These are phyloP conservation scores for Palythoa caribaeorum DNA, from an alignment of 92 coral and sea anemone species.

Conservation along the genomic window DNA sequence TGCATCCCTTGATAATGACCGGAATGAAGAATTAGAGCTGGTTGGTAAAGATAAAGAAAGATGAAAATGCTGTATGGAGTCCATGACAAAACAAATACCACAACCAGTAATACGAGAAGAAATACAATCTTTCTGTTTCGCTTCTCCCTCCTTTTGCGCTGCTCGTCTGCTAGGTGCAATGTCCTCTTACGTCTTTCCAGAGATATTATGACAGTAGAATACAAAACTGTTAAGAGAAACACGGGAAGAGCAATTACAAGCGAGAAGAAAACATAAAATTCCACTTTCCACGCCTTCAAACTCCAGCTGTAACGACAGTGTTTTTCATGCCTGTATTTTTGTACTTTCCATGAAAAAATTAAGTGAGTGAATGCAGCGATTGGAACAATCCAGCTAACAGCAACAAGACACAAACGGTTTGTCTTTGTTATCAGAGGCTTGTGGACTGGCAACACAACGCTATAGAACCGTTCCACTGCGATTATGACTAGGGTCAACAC, in stretches of 20 bases:
- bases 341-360: background rate
- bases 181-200: slow-evolving; percentile 23
- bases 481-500: slow-evolving; percentile 25
- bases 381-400: slow-evolving; percentile 22
- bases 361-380: slow-evolving; percentile 14
- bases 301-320: slow-evolving; percentile 21
- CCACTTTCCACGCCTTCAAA: background rate
- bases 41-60: slow-evolving; percentile 33
- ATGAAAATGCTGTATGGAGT: slow-evolving; percentile 38
- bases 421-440: slow-evolving; percentile 29
- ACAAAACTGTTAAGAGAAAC: slow-evolving; percentile 8
- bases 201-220: slow-evolving; percentile 17
- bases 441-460: slow-evolving; percentile 17
- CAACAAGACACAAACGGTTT: slow-evolving; percentile 5
- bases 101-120: background rate
- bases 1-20: background rate
- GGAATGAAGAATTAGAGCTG: slow-evolving; percentile 1
- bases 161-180: slow-evolving; percentile 20
- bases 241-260: slow-evolving; percentile 3
- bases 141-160: slow-evolving; percentile 37
- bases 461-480: slow-evolving; percentile 27
- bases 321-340: background rate
- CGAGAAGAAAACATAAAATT: slow-evolving; percentile 35
- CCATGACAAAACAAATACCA: slow-evolving; percentile 28
- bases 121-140: slow-evolving; percentile 29